Conservation (phyloP, 2,888 invertebrate genomes). For the Patella depressa region DNA sequence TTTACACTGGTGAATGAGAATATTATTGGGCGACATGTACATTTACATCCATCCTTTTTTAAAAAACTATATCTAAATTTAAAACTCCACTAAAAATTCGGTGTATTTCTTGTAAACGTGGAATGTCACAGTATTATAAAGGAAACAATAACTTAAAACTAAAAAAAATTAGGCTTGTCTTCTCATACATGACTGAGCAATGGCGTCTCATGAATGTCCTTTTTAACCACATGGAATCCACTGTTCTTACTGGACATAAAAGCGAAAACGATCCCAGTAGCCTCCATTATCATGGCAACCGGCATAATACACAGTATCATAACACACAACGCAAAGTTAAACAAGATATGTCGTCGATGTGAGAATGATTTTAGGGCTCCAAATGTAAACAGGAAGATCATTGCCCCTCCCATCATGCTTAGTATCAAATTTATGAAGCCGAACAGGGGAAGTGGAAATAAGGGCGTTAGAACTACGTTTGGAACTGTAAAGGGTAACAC, state of each 20-base stretch:
- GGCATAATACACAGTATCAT: constrained; percentile 6
- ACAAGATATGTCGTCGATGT: constrained; percentile 42
- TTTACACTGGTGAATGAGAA: too few relatives aligned
- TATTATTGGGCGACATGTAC: too few relatives aligned
- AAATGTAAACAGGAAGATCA: constrained; percentile 54
- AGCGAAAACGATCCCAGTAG: constrained; percentile 47
- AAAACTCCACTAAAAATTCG: too few relatives aligned
- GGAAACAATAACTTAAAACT: neutral
- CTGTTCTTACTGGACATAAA: constrained; percentile 39
- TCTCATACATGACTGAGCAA: neutral
- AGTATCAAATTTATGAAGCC: constrained; percentile 39
- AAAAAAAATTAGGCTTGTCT: neutral
- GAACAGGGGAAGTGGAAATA: constrained; percentile 52
- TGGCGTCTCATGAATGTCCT: constrained; percentile 32
- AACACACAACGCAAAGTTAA: constrained; percentile 44
- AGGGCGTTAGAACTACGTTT: constrained; percentile 45
- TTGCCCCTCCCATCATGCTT: constrained; percentile 49
- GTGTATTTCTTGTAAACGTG: neutral
- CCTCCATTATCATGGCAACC: constrained; percentile 48
- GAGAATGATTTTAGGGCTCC: constrained; percentile 56
- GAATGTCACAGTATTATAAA: neutral
- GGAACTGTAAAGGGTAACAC: constrained; percentile 52
- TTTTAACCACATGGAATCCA: constrained; percentile 56
- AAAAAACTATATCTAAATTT: too few relatives aligned
- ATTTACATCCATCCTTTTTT: too few relatives aligned